Percentiles rank a stretch among this genome's conserved stretches.
phyloP scores from a whole-genome alignment of 2,113 vertebrate genomes.

The Stercorarius parasiticus region DNA sequence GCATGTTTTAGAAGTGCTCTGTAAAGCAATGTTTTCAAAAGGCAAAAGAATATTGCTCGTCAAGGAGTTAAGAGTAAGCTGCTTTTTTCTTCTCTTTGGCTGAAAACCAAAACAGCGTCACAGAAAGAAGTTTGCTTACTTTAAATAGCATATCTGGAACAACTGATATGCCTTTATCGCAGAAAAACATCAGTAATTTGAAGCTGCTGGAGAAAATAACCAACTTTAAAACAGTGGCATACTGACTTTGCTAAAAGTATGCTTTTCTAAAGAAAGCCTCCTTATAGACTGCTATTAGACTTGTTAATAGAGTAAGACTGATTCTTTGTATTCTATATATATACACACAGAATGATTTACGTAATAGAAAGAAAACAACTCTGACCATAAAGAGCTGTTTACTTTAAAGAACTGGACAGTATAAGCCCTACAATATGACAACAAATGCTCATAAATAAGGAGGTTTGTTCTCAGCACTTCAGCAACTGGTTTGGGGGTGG shows the following conservation, averaged over 20 bases:
- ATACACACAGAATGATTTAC: not conserved
- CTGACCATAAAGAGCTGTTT: not conserved
- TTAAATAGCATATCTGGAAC: not conserved
- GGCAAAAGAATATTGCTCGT: not conserved
- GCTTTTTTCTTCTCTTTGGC: not conserved
- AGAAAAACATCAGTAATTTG: constrained; percentile 21
- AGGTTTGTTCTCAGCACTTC: not conserved
- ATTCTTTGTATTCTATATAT: not conserved
- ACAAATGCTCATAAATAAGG: not conserved
- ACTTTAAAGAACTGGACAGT: not conserved
- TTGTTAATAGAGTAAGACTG: not conserved
- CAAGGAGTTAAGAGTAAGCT: not conserved
- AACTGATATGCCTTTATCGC: not conserved
- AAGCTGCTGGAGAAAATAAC: not conserved
- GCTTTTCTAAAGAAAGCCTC: not conserved
- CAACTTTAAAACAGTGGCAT: not conserved
- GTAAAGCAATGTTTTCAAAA: not conserved
- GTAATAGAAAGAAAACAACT: not conserved
- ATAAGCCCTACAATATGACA: not conserved
- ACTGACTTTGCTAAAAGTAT: accelerated
- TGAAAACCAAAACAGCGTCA: not conserved
- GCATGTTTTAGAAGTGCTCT: not conserved
- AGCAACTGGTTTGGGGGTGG: not conserved
- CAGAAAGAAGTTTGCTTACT: not conserved
- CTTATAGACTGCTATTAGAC: not conserved